A percentile compares a stretch with the other conserved stretches of the same genome.
phyloP scores from a whole-genome alignment of 2,113 vertebrate species.

The Gopherus flavomarginatus region DNA sequence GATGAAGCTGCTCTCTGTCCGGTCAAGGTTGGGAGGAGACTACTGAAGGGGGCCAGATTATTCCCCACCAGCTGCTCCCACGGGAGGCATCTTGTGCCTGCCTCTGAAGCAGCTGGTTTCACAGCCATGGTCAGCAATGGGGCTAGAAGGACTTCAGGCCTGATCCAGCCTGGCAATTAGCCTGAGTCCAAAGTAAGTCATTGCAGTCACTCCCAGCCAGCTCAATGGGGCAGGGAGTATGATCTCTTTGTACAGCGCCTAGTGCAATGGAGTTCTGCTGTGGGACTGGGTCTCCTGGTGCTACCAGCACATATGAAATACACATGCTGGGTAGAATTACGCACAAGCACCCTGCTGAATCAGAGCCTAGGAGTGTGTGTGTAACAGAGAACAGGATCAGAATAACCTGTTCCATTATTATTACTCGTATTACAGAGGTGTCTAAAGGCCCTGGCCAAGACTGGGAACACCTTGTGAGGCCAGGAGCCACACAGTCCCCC shows the following conservation, averaged over 20 bases:
- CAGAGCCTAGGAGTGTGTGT: neutral
- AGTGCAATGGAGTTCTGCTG: neutral
- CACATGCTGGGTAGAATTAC: neutral
- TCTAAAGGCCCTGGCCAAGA: neutral
- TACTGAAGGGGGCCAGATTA: neutral
- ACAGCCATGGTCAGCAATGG: too few species aligned
- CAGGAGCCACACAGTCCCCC: neutral
- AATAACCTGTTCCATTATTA: neutral
- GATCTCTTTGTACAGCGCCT: neutral
- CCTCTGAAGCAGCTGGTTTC: neutral
- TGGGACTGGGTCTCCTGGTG: neutral
- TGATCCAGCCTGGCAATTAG: too few species aligned
- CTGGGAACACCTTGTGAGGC: neutral
- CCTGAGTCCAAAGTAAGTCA: too few species aligned
- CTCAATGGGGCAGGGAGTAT: neutral
- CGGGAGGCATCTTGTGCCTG: too few species aligned
- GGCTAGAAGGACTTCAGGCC: too few species aligned
- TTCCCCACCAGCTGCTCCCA: neutral
- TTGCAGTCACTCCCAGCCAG: too few species aligned
- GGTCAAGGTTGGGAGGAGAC: neutral
- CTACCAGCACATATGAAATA: neutral
- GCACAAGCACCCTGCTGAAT: neutral
- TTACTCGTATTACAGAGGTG: neutral
- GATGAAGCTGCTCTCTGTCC: neutral
- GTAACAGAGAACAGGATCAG: neutral